These are phyloP conservation scores for Formicarius rufipectus DNA, from an alignment of 2,113 vertebrate genomes.

Conservation along the genomic window DNA sequence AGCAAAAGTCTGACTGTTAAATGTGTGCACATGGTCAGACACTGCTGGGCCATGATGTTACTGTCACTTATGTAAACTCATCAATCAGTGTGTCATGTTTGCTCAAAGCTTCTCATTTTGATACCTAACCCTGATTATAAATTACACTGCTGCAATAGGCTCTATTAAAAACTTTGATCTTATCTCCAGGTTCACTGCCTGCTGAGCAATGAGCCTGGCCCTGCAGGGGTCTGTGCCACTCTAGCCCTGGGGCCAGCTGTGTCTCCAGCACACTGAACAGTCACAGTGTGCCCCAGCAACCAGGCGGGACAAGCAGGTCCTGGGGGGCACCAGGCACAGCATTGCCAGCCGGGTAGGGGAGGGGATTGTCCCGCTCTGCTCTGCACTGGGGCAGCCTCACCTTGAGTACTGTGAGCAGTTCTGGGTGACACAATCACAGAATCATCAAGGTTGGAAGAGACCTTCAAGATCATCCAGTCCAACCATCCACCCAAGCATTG, in stretches of 20 bases:
- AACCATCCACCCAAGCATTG: not conserved
- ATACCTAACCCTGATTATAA: not conserved
- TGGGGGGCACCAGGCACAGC: not conserved
- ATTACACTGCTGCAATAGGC: not conserved
- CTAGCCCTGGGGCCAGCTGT: not conserved
- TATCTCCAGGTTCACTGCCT: not conserved
- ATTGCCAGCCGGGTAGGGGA: not conserved
- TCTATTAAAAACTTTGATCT: not conserved
- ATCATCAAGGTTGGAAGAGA: not conserved
- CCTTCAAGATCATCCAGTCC: not conserved
- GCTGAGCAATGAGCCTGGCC: not conserved
- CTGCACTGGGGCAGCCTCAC: not conserved
- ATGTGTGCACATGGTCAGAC: fast-evolving
- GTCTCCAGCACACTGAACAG: not conserved
- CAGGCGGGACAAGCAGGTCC: not conserved
- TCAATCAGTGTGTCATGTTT: fast-evolving
- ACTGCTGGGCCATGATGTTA: fast-evolving
- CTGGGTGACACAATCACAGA: not conserved
- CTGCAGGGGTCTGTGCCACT: not conserved
- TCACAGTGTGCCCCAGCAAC: not conserved
- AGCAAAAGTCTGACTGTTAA: not conserved
- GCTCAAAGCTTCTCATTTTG: not conserved
- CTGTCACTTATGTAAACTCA: not conserved
- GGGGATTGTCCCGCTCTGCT: not conserved
- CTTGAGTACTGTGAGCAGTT: not conserved